phyloP scores from a whole-genome alignment of 2,113 vertebrate genomes.

The Climacteris rufus region DNA sequence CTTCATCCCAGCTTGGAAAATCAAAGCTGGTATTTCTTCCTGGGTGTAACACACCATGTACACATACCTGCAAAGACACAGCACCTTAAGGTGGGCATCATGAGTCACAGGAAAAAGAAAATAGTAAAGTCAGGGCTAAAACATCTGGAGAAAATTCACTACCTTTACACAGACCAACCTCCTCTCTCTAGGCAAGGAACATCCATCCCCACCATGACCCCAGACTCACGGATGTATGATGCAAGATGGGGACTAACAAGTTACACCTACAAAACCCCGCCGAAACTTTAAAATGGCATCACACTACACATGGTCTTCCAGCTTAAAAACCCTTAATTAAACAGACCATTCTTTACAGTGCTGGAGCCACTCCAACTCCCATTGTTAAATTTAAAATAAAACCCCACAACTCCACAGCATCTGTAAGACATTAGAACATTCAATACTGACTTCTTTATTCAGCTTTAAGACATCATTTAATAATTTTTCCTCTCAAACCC shows the following conservation, averaged over 20 bases:
- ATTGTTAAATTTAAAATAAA: conserved; percentile 55
- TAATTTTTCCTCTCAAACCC: background rate
- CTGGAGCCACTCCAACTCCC: conserved; percentile 49
- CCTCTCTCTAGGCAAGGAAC: background rate
- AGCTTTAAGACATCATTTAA: conserved; percentile 15
- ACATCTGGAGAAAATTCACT: background rate
- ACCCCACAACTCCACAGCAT: conserved; percentile 29
- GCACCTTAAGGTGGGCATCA: background rate
- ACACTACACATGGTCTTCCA: background rate
- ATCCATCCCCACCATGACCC: background rate
- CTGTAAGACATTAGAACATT: conserved; percentile 41
- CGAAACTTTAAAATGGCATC: conserved; percentile 43
- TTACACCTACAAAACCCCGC: background rate
- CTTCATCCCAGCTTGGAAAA: background rate
- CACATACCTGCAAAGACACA: fast-evolving
- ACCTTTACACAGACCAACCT: background rate
- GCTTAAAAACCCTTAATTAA: conserved; percentile 47
- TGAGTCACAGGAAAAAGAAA: background rate
- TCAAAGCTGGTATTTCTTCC: background rate
- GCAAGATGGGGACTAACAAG: background rate
- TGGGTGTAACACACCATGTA: background rate
- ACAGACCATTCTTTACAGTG: conserved; percentile 15
- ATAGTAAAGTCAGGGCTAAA: background rate
- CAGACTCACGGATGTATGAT: background rate
- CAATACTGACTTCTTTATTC: conserved; percentile 24